Evolutionary conservation across 2,113 vertebrate species (phyloP), one percentile per base, ranked within the genome.

Genomic region (Dascyllus trimaculatus): DNA sequence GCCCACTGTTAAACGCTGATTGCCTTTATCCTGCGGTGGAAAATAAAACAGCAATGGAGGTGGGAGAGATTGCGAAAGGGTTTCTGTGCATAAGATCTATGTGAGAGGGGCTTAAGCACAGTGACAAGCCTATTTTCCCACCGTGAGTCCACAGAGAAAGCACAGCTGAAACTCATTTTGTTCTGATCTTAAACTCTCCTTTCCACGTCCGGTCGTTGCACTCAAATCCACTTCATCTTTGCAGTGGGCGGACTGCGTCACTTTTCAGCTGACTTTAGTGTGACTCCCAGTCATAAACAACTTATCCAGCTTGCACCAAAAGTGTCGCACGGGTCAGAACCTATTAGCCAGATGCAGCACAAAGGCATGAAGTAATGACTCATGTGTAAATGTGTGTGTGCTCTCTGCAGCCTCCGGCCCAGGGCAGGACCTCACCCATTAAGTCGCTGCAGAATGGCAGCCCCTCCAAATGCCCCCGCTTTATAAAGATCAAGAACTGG

Each of bases 401-500:
- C 62, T 64, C 38, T 80, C 71, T 88, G 13, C 90, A 98, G 97
- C 86, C 93, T 2, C 87, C 85, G 0, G 80, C 93, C 0, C 86
- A 93, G 0, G 96, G 90, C 25, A 93, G 61, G 62, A 93, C 93
- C 76, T 98, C 98, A 0, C 97, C 97, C 0, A 92, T 93, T 0
- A 98, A 95, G 92, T 93, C 66, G 0, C 15, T 93, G 9, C 91
- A 81, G 79, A 97, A 98, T 0, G 97, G 95, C 58, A 99, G 98
- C 73, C 98, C 98, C 22, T 96, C 97, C 86, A 98, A 98, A 85
- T 97, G 97, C 80, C 97, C 98, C 0, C 95, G 96, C 13, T 99
- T 97, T 60, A 91, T 98, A 78, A 99, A 98, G 83, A 93, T 99
- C 88, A 98, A 95, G 92, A 99, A 99, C 93, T 99, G 97, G 98